These are phyloP conservation scores for Tachysurus fulvidraco DNA, from an alignment of 2,113 vertebrate species.

Conservation along the genomic window DNA sequence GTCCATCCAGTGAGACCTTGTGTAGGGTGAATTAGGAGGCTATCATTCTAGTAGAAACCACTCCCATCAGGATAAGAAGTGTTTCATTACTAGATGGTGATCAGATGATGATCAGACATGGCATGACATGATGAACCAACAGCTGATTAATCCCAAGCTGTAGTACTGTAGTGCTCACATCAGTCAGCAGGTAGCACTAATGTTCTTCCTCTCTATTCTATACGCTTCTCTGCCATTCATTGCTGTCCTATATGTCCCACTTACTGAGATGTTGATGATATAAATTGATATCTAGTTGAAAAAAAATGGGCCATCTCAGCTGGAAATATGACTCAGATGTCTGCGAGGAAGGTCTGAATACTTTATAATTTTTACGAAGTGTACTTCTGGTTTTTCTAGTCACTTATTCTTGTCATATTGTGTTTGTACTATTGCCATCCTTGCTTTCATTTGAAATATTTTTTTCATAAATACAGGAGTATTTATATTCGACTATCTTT, in stretches of 20 bases:
- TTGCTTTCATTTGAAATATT: no score
- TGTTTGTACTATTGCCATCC: background rate
- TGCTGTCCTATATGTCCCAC: slow-evolving; percentile 10
- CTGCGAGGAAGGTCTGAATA: background rate
- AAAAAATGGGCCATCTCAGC: slow-evolving; percentile 7
- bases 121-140: background rate
- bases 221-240: background rate
- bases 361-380: background rate
- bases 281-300: background rate
- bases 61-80: background rate
- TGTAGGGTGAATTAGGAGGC: background rate
- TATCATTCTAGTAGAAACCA: background rate
- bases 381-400: no score
- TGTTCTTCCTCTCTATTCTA: background rate
- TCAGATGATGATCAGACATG: background rate
- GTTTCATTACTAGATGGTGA: background rate
- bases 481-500: no score
- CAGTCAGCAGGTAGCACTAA: slow-evolving; percentile 28
- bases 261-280: slow-evolving; percentile 34
- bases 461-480: background rate
- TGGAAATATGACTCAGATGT: slow-evolving; percentile 18
- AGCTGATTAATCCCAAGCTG: background rate
- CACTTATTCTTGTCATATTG: background rate
- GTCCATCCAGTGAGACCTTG: background rate
- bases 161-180: background rate